Percentiles rank a stretch among this genome's conserved stretches.
Conservation (phyloP, 1,140 invertebrate species). For the Orius laevigatus region DNA sequence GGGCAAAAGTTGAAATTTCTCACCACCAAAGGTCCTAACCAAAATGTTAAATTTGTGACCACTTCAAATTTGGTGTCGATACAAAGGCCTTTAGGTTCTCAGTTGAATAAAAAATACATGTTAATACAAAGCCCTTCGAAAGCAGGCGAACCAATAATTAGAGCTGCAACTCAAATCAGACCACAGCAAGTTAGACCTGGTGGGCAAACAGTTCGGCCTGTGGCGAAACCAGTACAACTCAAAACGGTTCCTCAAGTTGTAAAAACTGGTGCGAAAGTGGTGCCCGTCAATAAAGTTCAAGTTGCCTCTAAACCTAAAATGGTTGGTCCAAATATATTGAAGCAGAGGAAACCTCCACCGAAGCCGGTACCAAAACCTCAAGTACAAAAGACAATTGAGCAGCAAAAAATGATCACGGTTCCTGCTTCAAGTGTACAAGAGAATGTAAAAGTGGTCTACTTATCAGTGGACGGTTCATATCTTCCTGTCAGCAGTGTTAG, state of each 20-base stretch:
- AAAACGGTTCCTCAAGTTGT: background rate
- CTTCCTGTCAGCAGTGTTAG: background rate
- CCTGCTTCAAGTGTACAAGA: background rate
- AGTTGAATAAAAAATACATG: background rate
- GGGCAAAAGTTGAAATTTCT: too few species aligned
- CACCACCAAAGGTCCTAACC: too few species aligned
- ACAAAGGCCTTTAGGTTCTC: too few species aligned
- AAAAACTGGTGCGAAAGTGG: background rate
- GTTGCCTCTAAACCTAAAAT: slow-evolving; percentile 9
- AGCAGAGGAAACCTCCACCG: slow-evolving; percentile 13
- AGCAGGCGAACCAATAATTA: background rate
- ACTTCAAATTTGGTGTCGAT: too few species aligned
- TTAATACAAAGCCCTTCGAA: background rate
- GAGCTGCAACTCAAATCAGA: too few species aligned
- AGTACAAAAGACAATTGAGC: background rate
- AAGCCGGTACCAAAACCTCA: background rate
- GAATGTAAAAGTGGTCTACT: background rate
- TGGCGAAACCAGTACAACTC: background rate
- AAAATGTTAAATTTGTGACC: too few species aligned
- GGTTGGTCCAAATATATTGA: slow-evolving; percentile 17
- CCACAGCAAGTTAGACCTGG: background rate
- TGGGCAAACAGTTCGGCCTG: background rate
- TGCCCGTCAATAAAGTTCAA: slow-evolving; percentile 1
- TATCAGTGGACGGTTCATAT: background rate
- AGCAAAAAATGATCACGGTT: background rate